Evolutionary conservation across 2,113 vertebrate genomes (phyloP).

Genomic region (Oreochromis spilurus): DNA sequence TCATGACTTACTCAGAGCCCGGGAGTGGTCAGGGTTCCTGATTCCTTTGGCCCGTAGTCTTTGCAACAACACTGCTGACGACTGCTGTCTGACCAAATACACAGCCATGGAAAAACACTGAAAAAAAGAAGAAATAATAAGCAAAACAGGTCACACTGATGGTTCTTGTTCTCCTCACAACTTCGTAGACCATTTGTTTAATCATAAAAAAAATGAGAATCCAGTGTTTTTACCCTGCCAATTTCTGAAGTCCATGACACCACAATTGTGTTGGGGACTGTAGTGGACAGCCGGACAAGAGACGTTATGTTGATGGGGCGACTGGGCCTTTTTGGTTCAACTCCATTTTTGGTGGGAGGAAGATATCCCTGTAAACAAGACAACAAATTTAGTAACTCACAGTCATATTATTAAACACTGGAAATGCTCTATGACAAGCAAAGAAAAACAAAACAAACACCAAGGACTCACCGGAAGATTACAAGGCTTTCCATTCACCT

Average conservation of each 20-base stretch:
- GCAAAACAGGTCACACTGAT: not conserved
- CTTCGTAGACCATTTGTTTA: not conserved
- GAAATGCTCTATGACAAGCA: not conserved
- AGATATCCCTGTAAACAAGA: slow-evolving; percentile 84
- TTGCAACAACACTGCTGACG: slow-evolving; percentile 92
- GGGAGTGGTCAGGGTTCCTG: slow-evolving; percentile 96
- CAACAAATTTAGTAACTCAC: not conserved
- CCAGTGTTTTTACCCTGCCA: slow-evolving; percentile 81
- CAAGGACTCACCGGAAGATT: slow-evolving; percentile 93
- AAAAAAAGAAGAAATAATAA: not conserved
- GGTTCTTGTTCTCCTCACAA: not conserved
- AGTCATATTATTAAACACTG: not conserved
- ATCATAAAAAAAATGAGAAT: not conserved
- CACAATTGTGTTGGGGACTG: slow-evolving; percentile 96
- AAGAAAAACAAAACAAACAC: not conserved
- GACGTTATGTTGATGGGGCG: slow-evolving; percentile 98
- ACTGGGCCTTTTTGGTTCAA: slow-evolving; percentile 99
- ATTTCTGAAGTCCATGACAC: slow-evolving; percentile 98
- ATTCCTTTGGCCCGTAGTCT: slow-evolving; percentile 96
- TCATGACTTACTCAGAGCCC: slow-evolving; percentile 87
- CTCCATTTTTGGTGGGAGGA: slow-evolving; percentile 99
- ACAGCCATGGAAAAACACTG: slow-evolving; percentile 99
- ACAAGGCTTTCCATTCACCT: slow-evolving; percentile 96
- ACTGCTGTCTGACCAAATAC: slow-evolving; percentile 96
- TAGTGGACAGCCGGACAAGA: slow-evolving; percentile 92